Evolutionary conservation across 2,113 vertebrate genomes (phyloP), one percentile per base, ranked within the genome.

Genomic region (Tringa solitaria): DNA sequence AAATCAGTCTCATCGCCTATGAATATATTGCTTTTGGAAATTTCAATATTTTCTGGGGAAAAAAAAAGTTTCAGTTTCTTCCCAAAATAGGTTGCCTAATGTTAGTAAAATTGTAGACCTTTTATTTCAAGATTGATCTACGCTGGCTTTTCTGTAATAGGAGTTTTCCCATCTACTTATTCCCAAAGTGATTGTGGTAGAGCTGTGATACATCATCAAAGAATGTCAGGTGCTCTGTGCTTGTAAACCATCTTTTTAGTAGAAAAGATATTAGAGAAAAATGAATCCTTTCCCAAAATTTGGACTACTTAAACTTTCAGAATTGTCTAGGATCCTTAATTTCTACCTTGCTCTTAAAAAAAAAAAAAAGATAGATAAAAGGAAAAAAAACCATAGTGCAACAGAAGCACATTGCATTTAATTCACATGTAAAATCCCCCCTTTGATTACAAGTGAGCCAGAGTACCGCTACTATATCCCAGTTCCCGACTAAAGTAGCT

Each of bases 11-110:
- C 19, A 56, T 68, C 60, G 84, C 53, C 9, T 81, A 77, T 28
- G 26, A 78, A 54, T 91, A 84, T 75, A 77, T 89, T 86, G 64
- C 59, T 75, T 92, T 65, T 87, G 77, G 69, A 95, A 93, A 91
- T 75, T 53, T 48, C 84, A 92, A 1, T 87, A 64, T 92, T 95
- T 89, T 91, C 48, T 23, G 32, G 35, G 14, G 1, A 8, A n/a
- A 77, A 86, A 75, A 39, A 17, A 7, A n/a, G n/a, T n/a, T 73
- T 75, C 39, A n/a, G 33, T 84, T 86, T 90, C 69, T 65, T 90
- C 61, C 70, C 23, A 57, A 76, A 74, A 91, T 57, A 82, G n/a
- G 37, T 82, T 83, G 50, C 32, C 41, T 83, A 89, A 82, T 80
- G 26, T 87, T 83, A 79, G 78, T 85, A 87, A 80, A 93, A 90